Evolutionary conservation across 1,140 invertebrate genomes (phyloP).

Genomic region (Homalodisca vitripennis): DNA sequence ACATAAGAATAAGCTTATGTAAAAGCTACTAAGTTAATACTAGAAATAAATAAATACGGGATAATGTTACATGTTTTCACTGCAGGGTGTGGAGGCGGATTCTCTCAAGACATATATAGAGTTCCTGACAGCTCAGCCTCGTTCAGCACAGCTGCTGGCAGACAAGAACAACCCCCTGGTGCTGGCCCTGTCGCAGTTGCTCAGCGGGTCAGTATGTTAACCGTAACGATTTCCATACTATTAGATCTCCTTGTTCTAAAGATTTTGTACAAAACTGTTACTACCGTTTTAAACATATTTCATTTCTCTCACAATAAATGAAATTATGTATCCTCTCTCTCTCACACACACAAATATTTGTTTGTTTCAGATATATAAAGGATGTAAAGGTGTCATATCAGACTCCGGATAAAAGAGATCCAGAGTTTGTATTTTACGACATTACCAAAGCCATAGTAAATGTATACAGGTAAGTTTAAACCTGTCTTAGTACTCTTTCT

Average conservation of each 20-base stretch:
- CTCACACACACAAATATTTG: constrained; percentile 1
- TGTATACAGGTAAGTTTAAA: constrained; percentile 75
- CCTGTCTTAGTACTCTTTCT: no score
- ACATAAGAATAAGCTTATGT: no score
- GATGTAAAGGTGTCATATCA: constrained; percentile 70
- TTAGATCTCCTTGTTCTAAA: no score
- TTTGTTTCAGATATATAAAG: constrained; percentile 63
- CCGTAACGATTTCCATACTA: no score
- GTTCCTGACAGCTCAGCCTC: constrained; percentile 67
- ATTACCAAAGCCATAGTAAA: constrained; percentile 74
- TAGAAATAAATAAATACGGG: no score
- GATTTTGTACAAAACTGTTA: no score
- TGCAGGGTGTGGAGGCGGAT: constrained; percentile 69
- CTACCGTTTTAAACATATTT: no score
- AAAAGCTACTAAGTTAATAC: no score
- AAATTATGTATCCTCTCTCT: no score
- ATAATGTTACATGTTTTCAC: no score
- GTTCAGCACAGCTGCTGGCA: constrained; percentile 69
- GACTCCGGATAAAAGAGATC: constrained; percentile 79
- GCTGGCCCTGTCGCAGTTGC: constrained; percentile 65
- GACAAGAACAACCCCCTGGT: constrained; percentile 66
- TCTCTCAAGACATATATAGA: constrained; percentile 72
- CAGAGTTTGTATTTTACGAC: constrained; percentile 91
- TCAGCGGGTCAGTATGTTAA: constrained; percentile 51
- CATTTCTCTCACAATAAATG: no score